Evolutionary conservation across 2,888 invertebrate genomes (phyloP), one percentile per base, ranked within the genome.

Genomic region (Fragum fragum): DNA sequence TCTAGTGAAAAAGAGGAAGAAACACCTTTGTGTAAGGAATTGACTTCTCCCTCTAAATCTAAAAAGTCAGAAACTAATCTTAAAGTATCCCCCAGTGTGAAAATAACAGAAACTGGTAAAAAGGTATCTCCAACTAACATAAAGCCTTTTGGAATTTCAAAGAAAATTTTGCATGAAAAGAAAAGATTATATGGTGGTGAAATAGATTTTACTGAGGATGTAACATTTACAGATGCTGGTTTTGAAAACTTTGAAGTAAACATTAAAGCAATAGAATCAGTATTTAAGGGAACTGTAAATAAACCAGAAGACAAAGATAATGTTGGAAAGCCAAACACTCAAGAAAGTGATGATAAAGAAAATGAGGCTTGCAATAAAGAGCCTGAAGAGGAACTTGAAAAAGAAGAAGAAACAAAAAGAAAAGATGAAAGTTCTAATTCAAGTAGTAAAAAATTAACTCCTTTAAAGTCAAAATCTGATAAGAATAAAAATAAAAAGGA

Each of bases 221-320:
- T 83, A 6, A 73, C 75, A 26, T 86, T 73, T 57, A 79, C 77
- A 79, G 86, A 83, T 71, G 77, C 77, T 29, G 79, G 78, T 16
- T 85, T 85, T 73, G 77, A 81, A 66, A 73, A 79, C 9, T 83
- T 81, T 78, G 83, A 86, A 81, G 73, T 81, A 6, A 81, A 77
- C 68, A 57, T 76, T 26, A 82, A 79, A 76, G 73, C 68, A 70
- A 82, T 84, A 66, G 82, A 84, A 72, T 81, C 81, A 61, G 80
- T 76, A 29, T 83, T 82, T 59, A 84, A 80, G 71, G 79, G 79
- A 68, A 76, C 77, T 26, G 78, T 79, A 36, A 66, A 18, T 16
- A 73, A 76, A 57, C 28, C 68, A 26, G 79, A 84, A 39, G 68
- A 55, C 11, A 68, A 70, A 70, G 73, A 32, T 32, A 68, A 69